phyloP scores from a whole-genome alignment of 1,140 invertebrate species.

The Drosophila kanapiae region DNA sequence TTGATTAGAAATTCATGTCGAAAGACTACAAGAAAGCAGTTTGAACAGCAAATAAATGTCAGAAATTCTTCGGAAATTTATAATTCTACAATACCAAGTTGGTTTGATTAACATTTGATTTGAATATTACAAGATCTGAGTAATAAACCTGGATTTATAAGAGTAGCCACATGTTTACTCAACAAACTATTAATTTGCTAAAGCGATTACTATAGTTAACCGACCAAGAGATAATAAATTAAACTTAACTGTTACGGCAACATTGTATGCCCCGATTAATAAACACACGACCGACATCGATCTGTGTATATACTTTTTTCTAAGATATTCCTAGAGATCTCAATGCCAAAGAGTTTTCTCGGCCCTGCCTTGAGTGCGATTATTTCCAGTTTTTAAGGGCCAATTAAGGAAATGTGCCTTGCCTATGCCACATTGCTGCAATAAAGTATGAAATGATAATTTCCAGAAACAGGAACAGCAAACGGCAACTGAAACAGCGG shows the following conservation, averaged over 20 bases:
- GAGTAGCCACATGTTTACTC: background rate
- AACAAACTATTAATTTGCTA: background rate
- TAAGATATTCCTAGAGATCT: background rate
- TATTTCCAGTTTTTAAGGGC: constrained; percentile 71
- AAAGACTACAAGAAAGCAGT: background rate
- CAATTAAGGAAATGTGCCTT: constrained; percentile 55
- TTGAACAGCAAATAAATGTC: background rate
- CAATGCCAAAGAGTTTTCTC: constrained; percentile 26
- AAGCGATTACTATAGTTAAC: background rate
- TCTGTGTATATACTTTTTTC: background rate
- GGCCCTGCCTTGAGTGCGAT: constrained; percentile 54
- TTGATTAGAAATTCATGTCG: background rate
- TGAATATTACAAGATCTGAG: constrained; percentile 1
- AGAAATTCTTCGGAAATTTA: background rate
- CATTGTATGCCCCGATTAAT: constrained; percentile 1
- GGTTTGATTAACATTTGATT: background rate
- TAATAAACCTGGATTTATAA: background rate
- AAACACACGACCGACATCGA: background rate
- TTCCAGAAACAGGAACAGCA: constrained; percentile 48
- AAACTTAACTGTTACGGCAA: background rate
- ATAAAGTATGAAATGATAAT: constrained; percentile 70
- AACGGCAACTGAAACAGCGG: constrained; percentile 49
- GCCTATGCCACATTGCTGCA: constrained; percentile 59
- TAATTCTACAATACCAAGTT: background rate
- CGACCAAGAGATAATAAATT: background rate